Base-by-base conservation (phyloP, 2,113 vertebrate species). In the Gymnogyps californianus region DNA sequence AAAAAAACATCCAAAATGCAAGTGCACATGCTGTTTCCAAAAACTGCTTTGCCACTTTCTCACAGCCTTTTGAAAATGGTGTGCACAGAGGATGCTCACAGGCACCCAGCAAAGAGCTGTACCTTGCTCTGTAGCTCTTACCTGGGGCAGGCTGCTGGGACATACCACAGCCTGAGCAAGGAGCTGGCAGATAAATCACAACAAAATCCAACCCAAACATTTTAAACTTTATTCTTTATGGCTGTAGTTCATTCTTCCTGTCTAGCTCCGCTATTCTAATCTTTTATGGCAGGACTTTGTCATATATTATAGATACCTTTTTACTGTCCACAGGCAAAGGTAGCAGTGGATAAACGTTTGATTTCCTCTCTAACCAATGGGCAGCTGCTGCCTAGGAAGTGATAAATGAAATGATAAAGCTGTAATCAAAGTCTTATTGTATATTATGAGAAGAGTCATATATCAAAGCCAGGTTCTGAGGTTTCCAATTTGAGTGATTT, bases 391-490 rank as follows among this genome's bases (percentile, higher is more conserved):
- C 75, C 36, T 74, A 66, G 52, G 40, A 95, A 83, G 17, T 77
- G 89, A 83, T 83, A 84, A 93, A 38, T 32, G 38, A 88, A 95
- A 67, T 85, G 14, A 90, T 90, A 88, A 94, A 93, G 52, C 28
- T 74, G 78, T 52, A 91, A 90, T 85, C 89, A 90, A 87, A 51
- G 58, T 31, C 16, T 19, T 44, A 51, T 17, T 93, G 44, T 58
- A 12, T 78, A 44, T 78, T 71, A 74, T 69, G 71, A 71, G 59
- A 71, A 94, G n/a, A 88, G 32, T 54, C 75, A 89, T 54, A 70
- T 81, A 89, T 87, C 70, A 91, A 84, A 92, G 46, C 55, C 34
- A 29, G 22, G 25, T 83, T 93, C 59, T 94, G 42, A 78, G 26
- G 21, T 71, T 92, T 83, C 67, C 40, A 79, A 3, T 90, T 18